Evolutionary conservation across 2,888 invertebrate species (phyloP).

Genomic region (Drosophila tanythrix): DNA sequence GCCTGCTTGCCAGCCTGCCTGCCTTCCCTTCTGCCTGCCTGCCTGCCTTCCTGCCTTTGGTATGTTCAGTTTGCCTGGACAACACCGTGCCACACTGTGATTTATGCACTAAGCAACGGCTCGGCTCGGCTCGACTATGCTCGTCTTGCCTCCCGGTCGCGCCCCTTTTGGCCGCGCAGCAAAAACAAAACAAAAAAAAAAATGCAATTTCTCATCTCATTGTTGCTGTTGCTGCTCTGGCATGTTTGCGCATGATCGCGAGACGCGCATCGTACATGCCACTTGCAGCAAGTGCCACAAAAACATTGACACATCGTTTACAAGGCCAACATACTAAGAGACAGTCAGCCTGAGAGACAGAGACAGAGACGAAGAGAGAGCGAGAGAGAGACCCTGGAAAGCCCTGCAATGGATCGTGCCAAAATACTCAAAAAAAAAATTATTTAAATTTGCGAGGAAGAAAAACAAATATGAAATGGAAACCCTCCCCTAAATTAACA

Average conservation of each 20-base stretch:
- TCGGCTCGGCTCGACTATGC: slow-evolving; percentile 15
- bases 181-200: slow-evolving; percentile 13
- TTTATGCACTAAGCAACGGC: slow-evolving; percentile 73
- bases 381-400: not conserved
- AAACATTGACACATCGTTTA: slow-evolving; percentile 61
- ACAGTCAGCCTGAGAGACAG: not conserved
- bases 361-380: not conserved
- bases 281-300: slow-evolving; percentile 61
- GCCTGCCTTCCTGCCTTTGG: slow-evolving; percentile 9
- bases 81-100: slow-evolving; percentile 49
- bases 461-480: slow-evolving; percentile 23
- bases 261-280: slow-evolving; percentile 52
- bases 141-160: slow-evolving; percentile 16
- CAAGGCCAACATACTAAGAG: slow-evolving; percentile 38
- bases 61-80: slow-evolving; percentile 38
- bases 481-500: slow-evolving; percentile 17
- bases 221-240: slow-evolving; percentile 44
- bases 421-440: not conserved
- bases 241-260: slow-evolving; percentile 65
- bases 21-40: slow-evolving; percentile 1
- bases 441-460: not conserved
- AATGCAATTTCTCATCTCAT: slow-evolving; percentile 46
- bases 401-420: slow-evolving; percentile 26
- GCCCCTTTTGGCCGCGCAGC: slow-evolving; percentile 7
- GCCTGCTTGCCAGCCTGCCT: slow-evolving; percentile 14